Evolutionary conservation across 2,888 invertebrate species (phyloP), one percentile per base, ranked within the genome.

Genomic region (Andrena haemorrhoa): DNA sequence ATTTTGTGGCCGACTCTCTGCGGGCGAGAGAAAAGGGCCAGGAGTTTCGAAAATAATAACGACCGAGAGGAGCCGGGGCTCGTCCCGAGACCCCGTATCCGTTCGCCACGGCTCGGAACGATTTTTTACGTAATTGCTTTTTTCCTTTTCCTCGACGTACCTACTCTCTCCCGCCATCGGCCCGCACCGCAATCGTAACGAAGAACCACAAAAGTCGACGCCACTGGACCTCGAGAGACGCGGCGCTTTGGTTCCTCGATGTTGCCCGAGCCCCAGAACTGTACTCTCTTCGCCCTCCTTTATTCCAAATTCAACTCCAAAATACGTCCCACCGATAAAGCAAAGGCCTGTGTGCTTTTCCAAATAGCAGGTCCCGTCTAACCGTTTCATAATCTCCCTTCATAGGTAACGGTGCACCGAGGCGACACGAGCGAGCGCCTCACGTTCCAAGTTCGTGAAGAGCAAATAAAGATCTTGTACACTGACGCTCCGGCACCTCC

Each of bases 1-100:
- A 41, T 41, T 41, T 16, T 87, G 92, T 86, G 90, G 91, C 91
- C 79, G 78, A 74, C 10, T 23, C 73, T 74, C 76, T 86, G 82
- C 53, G 83, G 76, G 66, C 72, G 68, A 81, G 41, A 33, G 75
- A 76, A 78, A 49, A 64, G 61, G 66, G 12, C 68, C 35, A 51
- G 56, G 26, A 65, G 60, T 83, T 80, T 76, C 77, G 68, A 76
- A 79, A 86, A 80, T 56, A 61, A 77, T 49, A 60, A 72, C 10
- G 58, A 26, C n/a, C 58, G 41, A 47, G n/a, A 29, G 29, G 29
- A 29, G 29, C 33, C n/a, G 29, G 10, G 56, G 10, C 41, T 20
- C 41, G 61, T 8, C 10, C 16, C 56, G 47, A 8, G 64, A 23
- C 47, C 31, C 20, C 73, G 29, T 68, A 73, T 64, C 79, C 74